These are phyloP conservation scores for Leptoteleia sp. DNA, from an alignment of 1,140 invertebrate genomes.

Conservation along the genomic window DNA sequence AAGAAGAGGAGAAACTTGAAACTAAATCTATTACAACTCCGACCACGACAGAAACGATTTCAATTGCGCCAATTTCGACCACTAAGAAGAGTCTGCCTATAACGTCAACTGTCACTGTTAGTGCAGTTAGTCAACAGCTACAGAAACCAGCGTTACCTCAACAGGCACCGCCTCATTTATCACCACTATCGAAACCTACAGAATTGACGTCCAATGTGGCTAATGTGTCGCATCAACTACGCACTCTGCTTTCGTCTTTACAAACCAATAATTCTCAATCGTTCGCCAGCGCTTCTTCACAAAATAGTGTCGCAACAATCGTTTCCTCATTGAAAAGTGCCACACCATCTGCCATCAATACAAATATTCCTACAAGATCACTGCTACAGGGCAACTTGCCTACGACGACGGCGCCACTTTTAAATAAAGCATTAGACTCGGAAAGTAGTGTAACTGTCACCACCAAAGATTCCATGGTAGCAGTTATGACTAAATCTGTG, in stretches of 20 bases:
- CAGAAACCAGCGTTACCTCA: conserved; percentile 66
- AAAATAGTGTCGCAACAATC: conserved; percentile 75
- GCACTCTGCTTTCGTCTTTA: conserved; percentile 79
- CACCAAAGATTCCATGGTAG: conserved; percentile 75
- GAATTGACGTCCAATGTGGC: conserved; percentile 87
- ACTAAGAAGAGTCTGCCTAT: conserved; percentile 28
- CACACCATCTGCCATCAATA: conserved; percentile 58
- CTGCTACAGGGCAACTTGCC: conserved; percentile 64
- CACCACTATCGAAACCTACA: conserved; percentile 86
- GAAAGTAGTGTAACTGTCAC: conserved; percentile 75
- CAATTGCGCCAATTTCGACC: background rate
- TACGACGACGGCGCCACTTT: conserved; percentile 34
- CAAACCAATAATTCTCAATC: conserved; percentile 75
- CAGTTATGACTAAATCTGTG: conserved; percentile 67
- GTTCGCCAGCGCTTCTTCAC: conserved; percentile 67
- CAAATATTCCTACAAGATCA: conserved; percentile 60
- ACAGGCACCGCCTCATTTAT: conserved; percentile 84
- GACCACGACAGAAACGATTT: background rate
- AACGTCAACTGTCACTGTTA: conserved; percentile 14
- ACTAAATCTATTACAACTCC: background rate
- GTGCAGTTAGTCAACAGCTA: conserved; percentile 61
- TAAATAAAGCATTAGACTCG: conserved; percentile 74
- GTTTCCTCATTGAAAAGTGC: conserved; percentile 81
- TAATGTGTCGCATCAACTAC: conserved; percentile 85
- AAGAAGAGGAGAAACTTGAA: conserved; percentile 35